Percentiles rank a stretch among this genome's conserved stretches.
phyloP scores from a whole-genome alignment of 2,113 vertebrate genomes.

The Oxyruncus cristatus region DNA sequence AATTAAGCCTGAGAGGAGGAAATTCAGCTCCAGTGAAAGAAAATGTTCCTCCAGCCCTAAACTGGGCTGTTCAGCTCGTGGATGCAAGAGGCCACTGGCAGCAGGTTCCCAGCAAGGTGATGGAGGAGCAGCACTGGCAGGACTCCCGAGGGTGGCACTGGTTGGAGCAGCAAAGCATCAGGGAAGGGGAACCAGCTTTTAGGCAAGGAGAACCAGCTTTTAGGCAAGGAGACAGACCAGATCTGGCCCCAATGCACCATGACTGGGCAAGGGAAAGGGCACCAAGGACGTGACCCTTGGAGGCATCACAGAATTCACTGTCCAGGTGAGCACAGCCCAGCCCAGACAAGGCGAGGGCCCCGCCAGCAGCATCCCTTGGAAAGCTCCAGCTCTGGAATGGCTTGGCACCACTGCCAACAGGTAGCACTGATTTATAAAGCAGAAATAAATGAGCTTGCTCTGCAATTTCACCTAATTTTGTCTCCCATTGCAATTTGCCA shows the following conservation, averaged over 20 bases:
- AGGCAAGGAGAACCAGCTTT: neutral
- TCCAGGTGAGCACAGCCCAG: neutral
- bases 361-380: neutral
- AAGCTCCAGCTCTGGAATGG: neutral
- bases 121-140: accelerated
- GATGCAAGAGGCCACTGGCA: neutral
- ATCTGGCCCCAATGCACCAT: accelerated
- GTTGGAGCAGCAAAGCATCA: neutral
- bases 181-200: neutral
- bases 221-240: neutral
- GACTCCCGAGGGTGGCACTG: neutral
- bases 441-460: slow-evolving; percentile 25
- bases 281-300: neutral
- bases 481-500: slow-evolving; percentile 49
- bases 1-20: neutral
- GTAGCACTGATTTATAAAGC: slow-evolving; percentile 13
- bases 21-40: neutral
- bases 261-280: neutral
- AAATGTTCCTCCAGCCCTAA: neutral
- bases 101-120: neutral
- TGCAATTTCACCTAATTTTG: slow-evolving; percentile 53
- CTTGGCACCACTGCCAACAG: neutral
- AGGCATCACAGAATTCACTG: accelerated
- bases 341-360: accelerated
- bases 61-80: neutral